These are phyloP conservation scores for Balaeniceps rex DNA, from an alignment of 2,113 vertebrate genomes.

Conservation along the genomic window DNA sequence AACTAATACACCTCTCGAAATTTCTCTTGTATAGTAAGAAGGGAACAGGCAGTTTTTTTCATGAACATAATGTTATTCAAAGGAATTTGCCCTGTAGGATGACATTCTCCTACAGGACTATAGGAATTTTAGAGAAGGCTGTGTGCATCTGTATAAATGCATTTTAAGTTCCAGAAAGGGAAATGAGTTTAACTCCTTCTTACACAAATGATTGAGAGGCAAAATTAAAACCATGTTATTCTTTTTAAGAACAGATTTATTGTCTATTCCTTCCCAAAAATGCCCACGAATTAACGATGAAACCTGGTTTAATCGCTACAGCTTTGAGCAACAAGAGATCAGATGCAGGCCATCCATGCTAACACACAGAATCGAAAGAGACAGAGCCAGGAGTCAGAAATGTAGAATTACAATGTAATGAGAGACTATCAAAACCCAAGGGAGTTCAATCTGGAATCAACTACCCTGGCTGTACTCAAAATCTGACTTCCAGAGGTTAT, in stretches of 20 bases:
- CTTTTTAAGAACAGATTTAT: background rate
- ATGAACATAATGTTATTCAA: background rate
- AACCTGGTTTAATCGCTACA: background rate
- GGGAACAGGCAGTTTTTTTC: background rate
- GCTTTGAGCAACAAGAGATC: background rate
- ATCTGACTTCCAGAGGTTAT: background rate
- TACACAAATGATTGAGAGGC: background rate
- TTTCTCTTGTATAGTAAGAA: background rate
- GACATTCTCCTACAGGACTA: background rate
- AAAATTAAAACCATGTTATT: background rate
- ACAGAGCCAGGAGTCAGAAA: background rate
- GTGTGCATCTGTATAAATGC: background rate
- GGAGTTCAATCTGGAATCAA: background rate
- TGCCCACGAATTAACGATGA: background rate
- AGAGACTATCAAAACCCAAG: background rate
- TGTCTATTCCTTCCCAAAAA: background rate
- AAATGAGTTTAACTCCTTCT: background rate
- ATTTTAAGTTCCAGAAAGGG: background rate
- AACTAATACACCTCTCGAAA: background rate
- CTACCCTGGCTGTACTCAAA: background rate
- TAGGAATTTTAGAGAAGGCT: background rate
- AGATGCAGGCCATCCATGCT: background rate
- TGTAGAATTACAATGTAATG: background rate
- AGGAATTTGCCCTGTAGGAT: slow-evolving; percentile 33
- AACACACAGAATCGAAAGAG: background rate